Conservation (phyloP, 2,113 vertebrate genomes). For the Poeciliopsis prolifica region DNA sequence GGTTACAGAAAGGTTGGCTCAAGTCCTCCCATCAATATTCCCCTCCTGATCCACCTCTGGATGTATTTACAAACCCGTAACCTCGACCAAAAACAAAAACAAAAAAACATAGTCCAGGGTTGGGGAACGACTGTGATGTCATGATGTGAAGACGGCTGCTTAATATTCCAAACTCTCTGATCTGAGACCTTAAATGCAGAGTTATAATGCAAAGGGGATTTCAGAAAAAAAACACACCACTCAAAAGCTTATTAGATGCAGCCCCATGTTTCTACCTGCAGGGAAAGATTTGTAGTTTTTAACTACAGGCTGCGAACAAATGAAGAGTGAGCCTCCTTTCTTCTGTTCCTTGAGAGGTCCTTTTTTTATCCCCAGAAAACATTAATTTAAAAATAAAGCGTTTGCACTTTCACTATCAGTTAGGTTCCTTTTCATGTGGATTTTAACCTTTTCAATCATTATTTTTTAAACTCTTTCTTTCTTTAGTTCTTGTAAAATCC, state of each 20-base stretch:
- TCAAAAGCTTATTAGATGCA: conserved; percentile 47
- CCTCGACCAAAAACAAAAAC: no score
- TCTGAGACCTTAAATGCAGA: no score
- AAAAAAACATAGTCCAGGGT: no score
- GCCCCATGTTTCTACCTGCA: conserved; percentile 51
- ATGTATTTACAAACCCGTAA: not conserved
- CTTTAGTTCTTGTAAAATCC: not conserved
- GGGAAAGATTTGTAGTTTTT: conserved; percentile 20
- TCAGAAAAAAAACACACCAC: conserved; percentile 8
- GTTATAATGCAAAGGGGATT: not conserved
- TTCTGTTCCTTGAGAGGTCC: conserved; percentile 3
- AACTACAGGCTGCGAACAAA: conserved; percentile 24
- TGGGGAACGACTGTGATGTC: no score
- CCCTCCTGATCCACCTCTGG: not conserved
- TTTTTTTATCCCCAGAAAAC: not conserved
- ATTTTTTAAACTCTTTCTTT: not conserved
- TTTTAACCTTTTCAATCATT: not conserved
- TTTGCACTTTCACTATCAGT: not conserved
- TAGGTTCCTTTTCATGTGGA: not conserved
- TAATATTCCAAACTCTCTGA: no score
- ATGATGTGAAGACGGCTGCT: no score
- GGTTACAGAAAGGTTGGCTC: not conserved
- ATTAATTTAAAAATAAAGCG: no score
- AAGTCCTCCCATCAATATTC: not conserved
- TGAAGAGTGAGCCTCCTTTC: not conserved